Base-by-base conservation (phyloP, 2,797 vertebrate species). In the Hafferia zeledoni region DNA sequence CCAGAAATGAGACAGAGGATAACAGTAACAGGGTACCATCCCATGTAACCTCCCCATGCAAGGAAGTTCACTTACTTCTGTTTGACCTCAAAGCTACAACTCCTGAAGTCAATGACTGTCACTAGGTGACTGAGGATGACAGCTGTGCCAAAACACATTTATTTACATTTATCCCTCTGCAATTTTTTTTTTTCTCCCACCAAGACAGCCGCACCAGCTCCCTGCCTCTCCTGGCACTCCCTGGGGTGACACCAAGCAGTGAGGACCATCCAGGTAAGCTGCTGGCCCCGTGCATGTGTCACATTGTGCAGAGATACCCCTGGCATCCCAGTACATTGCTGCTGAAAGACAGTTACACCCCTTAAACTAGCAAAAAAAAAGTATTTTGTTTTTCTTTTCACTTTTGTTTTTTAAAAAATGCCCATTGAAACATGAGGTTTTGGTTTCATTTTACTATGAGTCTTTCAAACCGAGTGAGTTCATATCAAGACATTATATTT, bases 191-290 rank as follows among this genome's bases (percentile, higher is more conserved):
- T 83, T 93, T 41, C 90, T 92, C 70, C 64, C 57, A 63, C 77
- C 82, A 94, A 97, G 97, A 94, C 79, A 93, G 64, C 43, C 80
- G 72, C 44, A 89, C 88, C 83, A 96, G 90, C 60, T 94, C 95
- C 50, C 70, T 95, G 49, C 79, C 94, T 75, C 87, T 95, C 5
- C 80, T 46, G 2, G 82, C 11, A 2, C 84, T 92, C 17, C 53
- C 83, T 2, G 43, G 57, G 11, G 87, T 91, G 89, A 88, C n/a
- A 0, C 68, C 13, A 1, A 96, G 82, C 61, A 86, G 46, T 0
- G 30, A 94, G 56, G 89, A 89, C 56, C 87, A 78, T 28, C 57
- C 94, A 94, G 95, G 90, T 94, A 93, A 96, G 80, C 3, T 69
- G 30, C 65, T 75, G 60, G 33, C 12, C 39, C 46, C 1, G 0